These are phyloP conservation scores for Aulostomus chinensis DNA, from an alignment of 2,797 vertebrate genomes.

Conservation along the genomic window DNA sequence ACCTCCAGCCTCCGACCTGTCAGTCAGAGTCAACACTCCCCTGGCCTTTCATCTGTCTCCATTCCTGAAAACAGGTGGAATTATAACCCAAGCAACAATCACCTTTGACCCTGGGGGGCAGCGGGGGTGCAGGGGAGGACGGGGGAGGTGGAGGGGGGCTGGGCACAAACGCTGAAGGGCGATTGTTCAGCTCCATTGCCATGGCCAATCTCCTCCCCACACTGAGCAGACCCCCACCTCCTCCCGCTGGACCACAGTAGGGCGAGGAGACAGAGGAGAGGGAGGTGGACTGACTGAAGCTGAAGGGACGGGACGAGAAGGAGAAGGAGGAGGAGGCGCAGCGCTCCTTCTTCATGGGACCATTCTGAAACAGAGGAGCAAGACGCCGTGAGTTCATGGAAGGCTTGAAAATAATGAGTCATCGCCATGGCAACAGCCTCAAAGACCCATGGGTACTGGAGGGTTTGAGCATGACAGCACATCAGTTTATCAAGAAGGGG, in stretches of 20 bases:
- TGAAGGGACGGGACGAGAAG: conserved; percentile 69
- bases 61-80: background rate
- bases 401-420: too few relatives aligned
- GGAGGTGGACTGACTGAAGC: conserved; percentile 63
- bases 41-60: too few relatives aligned
- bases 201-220: conserved; percentile 74
- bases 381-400: background rate
- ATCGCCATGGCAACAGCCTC: background rate
- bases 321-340: conserved; percentile 59
- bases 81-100: conserved; percentile 1
- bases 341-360: conserved; percentile 79
- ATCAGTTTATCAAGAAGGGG: too few relatives aligned
- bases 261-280: conserved; percentile 37
- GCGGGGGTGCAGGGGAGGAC: conserved; percentile 76
- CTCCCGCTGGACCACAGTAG: conserved; percentile 14
- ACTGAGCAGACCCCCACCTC: conserved; percentile 60
- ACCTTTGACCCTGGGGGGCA: conserved; percentile 80
- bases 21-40: too few relatives aligned
- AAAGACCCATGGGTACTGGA: too few relatives aligned
- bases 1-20: too few relatives aligned
- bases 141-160: conserved; percentile 69
- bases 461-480: too few relatives aligned
- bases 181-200: conserved; percentile 65
- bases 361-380: conserved; percentile 52
- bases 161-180: conserved; percentile 30